phyloP scores from a whole-genome alignment of 2,113 vertebrate species.

The Salvelinus fontinalis region DNA sequence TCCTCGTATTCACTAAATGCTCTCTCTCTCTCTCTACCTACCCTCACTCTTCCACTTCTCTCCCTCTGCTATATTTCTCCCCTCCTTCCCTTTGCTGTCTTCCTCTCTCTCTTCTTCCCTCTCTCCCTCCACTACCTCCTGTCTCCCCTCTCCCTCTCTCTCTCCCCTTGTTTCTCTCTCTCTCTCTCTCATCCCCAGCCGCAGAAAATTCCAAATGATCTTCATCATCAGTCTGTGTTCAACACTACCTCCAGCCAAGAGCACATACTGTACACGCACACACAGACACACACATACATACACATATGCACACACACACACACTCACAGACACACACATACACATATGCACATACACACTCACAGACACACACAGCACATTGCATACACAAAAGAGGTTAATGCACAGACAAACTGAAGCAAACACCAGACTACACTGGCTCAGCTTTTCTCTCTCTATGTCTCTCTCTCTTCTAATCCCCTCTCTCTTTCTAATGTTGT shows the following conservation, averaged over 20 bases:
- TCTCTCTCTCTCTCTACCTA: background rate
- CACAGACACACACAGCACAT: constrained; percentile 19
- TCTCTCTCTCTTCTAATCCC: background rate
- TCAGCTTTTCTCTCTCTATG: constrained; percentile 4
- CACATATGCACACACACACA: no score
- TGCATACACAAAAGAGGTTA: background rate
- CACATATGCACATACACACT: constrained; percentile 45
- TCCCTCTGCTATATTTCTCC: constrained; percentile 23
- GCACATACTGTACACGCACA: constrained; percentile 46
- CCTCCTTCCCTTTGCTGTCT: constrained; percentile 22
- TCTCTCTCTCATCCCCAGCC: constrained; percentile 81
- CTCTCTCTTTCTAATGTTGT: constrained; percentile 39
- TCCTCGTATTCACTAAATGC: no score
- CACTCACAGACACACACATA: background rate
- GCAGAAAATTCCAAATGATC: constrained; percentile 97
- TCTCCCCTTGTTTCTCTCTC: constrained; percentile 37
- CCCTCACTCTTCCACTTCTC: constrained; percentile 10
- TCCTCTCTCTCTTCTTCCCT: constrained; percentile 44
- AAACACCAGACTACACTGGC: constrained; percentile 49
- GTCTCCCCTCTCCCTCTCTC: constrained; percentile 39
- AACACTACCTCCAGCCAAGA: constrained; percentile 82
- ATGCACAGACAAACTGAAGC: constrained; percentile 52
- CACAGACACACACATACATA: background rate
- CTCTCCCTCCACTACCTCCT: constrained; percentile 46
- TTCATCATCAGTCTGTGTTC: constrained; percentile 86